These are phyloP conservation scores for Griposia aprilina DNA, from an alignment of 2,888 invertebrate species.

Conservation along the genomic window DNA sequence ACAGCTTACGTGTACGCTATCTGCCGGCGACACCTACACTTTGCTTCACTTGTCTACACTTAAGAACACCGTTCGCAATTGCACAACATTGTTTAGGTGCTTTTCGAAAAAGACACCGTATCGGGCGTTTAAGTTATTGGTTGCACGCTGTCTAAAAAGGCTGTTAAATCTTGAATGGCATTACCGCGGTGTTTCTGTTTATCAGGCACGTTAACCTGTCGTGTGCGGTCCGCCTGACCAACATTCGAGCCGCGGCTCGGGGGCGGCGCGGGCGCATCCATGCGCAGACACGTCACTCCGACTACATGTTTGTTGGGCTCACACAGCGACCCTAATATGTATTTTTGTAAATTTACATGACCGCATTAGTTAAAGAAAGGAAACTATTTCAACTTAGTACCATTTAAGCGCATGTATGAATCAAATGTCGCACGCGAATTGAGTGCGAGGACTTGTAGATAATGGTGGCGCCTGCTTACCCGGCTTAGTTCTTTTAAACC, in stretches of 20 bases:
- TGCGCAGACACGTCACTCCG: slow-evolving; percentile 50
- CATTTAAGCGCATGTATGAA: slow-evolving; percentile 15
- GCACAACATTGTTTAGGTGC: slow-evolving; percentile 80
- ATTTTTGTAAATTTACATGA: slow-evolving; percentile 52
- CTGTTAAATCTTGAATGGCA: slow-evolving; percentile 77
- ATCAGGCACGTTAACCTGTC: slow-evolving; percentile 79
- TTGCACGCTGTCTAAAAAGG: slow-evolving; percentile 75
- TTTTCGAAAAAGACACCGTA: slow-evolving; percentile 80
- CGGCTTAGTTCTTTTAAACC: not conserved
- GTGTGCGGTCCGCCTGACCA: slow-evolving; percentile 74
- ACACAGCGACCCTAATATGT: slow-evolving; percentile 43
- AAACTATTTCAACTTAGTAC: slow-evolving; percentile 11
- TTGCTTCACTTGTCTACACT: slow-evolving; percentile 66
- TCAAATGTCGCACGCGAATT: not conserved
- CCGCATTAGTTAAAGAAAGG: slow-evolving; percentile 33
- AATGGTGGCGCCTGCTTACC: too few species aligned
- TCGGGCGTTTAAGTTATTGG: slow-evolving; percentile 77
- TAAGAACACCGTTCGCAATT: slow-evolving; percentile 77
- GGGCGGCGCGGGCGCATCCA: slow-evolving; percentile 48
- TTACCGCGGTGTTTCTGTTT: slow-evolving; percentile 75
- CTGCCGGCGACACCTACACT: slow-evolving; percentile 78
- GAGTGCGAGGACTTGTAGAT: not conserved
- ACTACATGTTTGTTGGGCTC: slow-evolving; percentile 25
- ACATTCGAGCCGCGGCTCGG: slow-evolving; percentile 69
- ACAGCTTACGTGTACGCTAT: slow-evolving; percentile 78